phyloP scores from a whole-genome alignment of 2,797 vertebrate genomes.

The Podarcis siculus region DNA sequence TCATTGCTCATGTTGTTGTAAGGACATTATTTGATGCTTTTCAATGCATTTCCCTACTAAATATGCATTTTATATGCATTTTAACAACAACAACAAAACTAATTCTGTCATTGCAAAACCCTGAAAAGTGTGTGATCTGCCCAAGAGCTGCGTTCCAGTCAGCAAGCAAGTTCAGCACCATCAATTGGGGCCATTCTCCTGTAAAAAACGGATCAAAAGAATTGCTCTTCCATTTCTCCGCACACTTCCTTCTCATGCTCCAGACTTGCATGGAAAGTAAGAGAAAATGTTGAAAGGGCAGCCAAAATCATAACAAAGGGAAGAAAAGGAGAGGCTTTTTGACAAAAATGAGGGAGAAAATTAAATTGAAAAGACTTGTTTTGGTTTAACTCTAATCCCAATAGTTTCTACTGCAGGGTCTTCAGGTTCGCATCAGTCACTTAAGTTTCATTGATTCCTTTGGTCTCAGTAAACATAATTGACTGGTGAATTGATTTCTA shows the following conservation, averaged over 20 bases:
- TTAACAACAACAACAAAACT: no score
- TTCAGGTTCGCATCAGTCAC: background rate
- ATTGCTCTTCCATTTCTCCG: background rate
- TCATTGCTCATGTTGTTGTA: no score
- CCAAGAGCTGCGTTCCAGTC: no score
- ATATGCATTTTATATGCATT: no score
- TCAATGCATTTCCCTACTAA: no score
- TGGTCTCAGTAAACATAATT: constrained; percentile 33
- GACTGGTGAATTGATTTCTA: constrained; percentile 19
- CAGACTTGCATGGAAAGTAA: background rate
- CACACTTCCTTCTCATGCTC: no score
- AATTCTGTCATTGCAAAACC: no score
- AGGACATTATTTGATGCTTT: no score
- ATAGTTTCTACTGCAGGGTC: background rate
- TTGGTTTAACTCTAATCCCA: background rate
- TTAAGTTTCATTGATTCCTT: constrained; percentile 25
- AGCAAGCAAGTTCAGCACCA: no score
- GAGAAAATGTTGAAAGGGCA: background rate
- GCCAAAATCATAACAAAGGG: background rate
- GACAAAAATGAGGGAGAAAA: background rate
- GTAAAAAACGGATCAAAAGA: background rate
- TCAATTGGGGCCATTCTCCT: no score
- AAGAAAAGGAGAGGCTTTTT: background rate
- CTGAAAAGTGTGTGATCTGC: no score
- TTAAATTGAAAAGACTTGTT: background rate